Evolutionary conservation across 2,113 vertebrate species (phyloP).

Genomic region (Bombycilla garrulus): DNA sequence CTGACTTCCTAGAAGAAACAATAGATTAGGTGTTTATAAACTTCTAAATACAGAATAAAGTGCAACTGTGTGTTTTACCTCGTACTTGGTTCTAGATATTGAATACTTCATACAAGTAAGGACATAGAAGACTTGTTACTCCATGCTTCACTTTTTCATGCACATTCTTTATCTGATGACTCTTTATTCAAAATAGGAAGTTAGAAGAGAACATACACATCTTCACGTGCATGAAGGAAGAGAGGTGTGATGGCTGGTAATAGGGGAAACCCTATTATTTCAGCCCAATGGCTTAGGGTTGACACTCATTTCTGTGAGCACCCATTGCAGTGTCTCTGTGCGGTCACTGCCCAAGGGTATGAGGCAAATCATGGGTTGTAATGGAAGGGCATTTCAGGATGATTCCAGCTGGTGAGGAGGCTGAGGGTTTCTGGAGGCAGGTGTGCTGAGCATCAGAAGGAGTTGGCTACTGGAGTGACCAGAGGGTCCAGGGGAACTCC

Average conservation of each 20-base stretch:
- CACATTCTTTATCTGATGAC: not conserved
- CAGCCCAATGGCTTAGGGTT: not conserved
- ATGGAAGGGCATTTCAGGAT: not conserved
- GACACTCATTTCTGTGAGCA: not conserved
- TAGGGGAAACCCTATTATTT: not conserved
- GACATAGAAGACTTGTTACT: not conserved
- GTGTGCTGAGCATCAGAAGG: not conserved
- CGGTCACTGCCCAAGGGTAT: not conserved
- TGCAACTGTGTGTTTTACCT: not conserved
- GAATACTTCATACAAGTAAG: not conserved
- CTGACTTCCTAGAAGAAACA: not conserved
- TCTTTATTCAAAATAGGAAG: not conserved
- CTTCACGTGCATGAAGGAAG: rapidly evolving
- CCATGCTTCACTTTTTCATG: not conserved
- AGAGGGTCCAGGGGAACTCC: not conserved
- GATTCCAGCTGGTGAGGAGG: not conserved
- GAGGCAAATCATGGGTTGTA: not conserved
- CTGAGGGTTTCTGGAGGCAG: not conserved
- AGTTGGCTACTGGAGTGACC: not conserved
- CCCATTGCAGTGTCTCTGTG: rapidly evolving
- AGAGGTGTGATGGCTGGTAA: rapidly evolving
- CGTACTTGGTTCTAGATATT: not conserved
- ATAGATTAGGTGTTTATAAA: not conserved
- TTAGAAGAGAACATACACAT: not conserved
- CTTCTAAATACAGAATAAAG: not conserved